Evolutionary conservation across 1,140 invertebrate species (phyloP).

Genomic region (Nasonia giraulti): DNA sequence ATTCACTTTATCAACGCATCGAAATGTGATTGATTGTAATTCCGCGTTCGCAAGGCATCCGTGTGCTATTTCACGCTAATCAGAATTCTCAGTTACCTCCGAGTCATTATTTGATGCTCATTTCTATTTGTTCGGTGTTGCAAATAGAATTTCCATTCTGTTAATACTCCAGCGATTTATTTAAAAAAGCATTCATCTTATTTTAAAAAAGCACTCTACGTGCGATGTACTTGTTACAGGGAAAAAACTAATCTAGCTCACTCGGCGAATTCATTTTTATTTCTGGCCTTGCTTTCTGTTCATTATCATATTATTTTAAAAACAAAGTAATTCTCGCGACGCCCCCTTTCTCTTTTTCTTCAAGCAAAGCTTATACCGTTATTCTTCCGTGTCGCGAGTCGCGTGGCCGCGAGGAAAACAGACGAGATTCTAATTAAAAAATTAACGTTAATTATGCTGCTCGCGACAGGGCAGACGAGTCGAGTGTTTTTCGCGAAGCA

Average conservation of each 20-base stretch:
- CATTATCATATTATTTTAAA: constrained; percentile 7
- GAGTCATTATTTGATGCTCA: no score
- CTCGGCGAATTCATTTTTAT: neutral
- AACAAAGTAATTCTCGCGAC: neutral
- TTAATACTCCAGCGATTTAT: no score
- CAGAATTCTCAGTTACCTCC: neutral
- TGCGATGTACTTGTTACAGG: no score
- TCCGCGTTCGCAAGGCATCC: neutral
- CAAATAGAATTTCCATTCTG: no score
- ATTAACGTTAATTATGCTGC: constrained; percentile 37
- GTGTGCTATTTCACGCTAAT: constrained; percentile 8
- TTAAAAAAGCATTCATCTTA: no score
- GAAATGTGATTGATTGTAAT: constrained; percentile 12
- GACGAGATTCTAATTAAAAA: constrained; percentile 46
- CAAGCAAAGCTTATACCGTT: neutral
- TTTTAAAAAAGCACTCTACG: no score
- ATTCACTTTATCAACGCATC: neutral
- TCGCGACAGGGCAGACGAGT: neutral
- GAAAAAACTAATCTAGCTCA: neutral
- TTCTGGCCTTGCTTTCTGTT: neutral
- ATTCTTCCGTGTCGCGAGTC: constrained; percentile 8
- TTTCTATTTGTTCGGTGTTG: no score
- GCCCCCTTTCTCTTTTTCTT: neutral
- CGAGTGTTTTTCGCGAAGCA: neutral
- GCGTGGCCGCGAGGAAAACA: neutral